phyloP scores from a whole-genome alignment of 2,888 invertebrate species.

The Acholoe squamosa region DNA sequence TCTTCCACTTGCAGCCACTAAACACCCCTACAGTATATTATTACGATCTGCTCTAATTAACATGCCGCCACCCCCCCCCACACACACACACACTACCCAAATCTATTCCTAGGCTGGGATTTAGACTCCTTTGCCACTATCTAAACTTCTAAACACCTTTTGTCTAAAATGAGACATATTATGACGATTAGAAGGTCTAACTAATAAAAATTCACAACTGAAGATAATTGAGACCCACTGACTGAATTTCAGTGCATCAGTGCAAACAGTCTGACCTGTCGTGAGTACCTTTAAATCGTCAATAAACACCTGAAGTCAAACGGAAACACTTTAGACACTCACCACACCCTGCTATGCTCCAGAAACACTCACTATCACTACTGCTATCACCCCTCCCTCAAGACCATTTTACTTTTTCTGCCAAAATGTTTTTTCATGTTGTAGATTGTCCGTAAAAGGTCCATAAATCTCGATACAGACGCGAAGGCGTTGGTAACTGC shows the following conservation, averaged over 20 bases:
- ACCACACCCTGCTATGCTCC: neutral
- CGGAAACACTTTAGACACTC: neutral
- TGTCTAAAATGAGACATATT: too few relatives aligned
- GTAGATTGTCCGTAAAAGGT: slow-evolving; percentile 52
- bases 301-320: neutral
- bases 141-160: too few relatives aligned
- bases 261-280: too few relatives aligned
- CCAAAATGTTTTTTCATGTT: slow-evolving; percentile 48
- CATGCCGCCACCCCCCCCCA: neutral
- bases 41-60: slow-evolving; percentile 12
- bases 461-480: slow-evolving; percentile 52
- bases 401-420: neutral
- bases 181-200: too few relatives aligned
- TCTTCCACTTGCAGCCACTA: slow-evolving; percentile 28
- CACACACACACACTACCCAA: neutral
- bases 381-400: neutral
- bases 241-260: too few relatives aligned
- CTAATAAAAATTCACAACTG: too few relatives aligned
- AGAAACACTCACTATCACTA: neutral
- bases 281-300: neutral
- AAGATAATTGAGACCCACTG: too few relatives aligned
- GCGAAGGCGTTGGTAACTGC: slow-evolving; percentile 28
- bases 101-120: neutral
- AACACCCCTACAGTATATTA: neutral
- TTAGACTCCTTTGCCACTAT: neutral